These are phyloP conservation scores for Synergus japonicus DNA, from an alignment of 2,888 invertebrate genomes.

Conservation along the genomic window DNA sequence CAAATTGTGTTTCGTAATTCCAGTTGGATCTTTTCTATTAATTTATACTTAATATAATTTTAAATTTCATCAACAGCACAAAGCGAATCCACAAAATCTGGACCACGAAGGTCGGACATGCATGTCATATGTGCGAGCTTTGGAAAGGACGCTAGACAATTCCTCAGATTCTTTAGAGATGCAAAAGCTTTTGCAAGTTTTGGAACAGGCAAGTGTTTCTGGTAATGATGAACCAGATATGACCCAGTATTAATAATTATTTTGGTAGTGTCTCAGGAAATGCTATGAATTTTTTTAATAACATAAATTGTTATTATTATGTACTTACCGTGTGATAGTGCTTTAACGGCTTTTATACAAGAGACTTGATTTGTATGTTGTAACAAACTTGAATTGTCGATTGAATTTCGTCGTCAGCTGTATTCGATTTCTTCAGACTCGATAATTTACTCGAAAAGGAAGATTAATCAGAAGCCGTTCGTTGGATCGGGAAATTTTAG, in stretches of 20 bases:
- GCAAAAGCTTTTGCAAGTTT: conserved; percentile 72
- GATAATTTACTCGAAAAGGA: conserved; percentile 27
- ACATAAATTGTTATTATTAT: conserved; percentile 42
- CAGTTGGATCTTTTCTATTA: conserved; percentile 31
- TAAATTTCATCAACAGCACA: conserved; percentile 84
- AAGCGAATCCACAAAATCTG: conserved; percentile 93
- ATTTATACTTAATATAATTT: conserved; percentile 42
- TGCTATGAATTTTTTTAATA: conserved; percentile 38
- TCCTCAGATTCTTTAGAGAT: conserved; percentile 73
- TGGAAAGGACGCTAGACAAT: conserved; percentile 72
- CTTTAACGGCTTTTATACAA: conserved; percentile 35
- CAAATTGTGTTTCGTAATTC: conserved; percentile 33
- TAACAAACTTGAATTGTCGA: conserved; percentile 25
- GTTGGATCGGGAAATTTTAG: conserved; percentile 30
- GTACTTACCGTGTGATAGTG: conserved; percentile 41
- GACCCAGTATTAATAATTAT: conserved; percentile 69
- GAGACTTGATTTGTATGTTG: conserved; percentile 15
- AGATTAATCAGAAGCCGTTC: conserved; percentile 48
- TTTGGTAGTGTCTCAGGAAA: conserved; percentile 39
- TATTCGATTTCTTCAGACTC: conserved; percentile 18
- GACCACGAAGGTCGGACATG: conserved; percentile 93
- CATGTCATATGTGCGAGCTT: conserved; percentile 86
- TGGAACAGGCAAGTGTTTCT: conserved; percentile 72
- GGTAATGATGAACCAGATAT: conserved; percentile 71
- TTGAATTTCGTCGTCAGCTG: conserved; percentile 20